Evolutionary conservation across 1,140 invertebrate species (phyloP), one percentile per base, ranked within the genome.

Genomic region (Planococcus citri): DNA sequence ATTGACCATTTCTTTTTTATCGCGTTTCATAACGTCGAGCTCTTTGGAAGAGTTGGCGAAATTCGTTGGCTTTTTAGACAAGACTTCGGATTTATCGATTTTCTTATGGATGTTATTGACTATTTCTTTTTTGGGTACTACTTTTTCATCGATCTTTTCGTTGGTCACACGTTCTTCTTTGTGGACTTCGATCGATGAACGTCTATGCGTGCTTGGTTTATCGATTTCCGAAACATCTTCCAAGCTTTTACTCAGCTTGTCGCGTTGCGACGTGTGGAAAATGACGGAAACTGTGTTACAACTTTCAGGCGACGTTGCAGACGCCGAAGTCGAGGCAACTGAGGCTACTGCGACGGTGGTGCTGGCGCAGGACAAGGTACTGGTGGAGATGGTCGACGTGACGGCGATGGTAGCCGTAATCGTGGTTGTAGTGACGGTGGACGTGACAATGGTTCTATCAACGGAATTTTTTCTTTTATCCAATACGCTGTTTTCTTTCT

Each of bases 391-490:
- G n/a, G n/a, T n/a, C n/a, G n/a, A n/a, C n/a, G n/a, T n/a, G n/a
- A n/a, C n/a, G n/a, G n/a, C n/a, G n/a, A n/a, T n/a, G n/a, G n/a
- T n/a, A n/a, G n/a, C n/a, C n/a, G n/a, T n/a, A n/a, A n/a, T n/a
- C n/a, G n/a, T n/a, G n/a, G n/a, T n/a, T n/a, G n/a, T n/a, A n/a
- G n/a, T n/a, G n/a, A n/a, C n/a, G n/a, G n/a, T n/a, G n/a, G n/a
- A n/a, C n/a, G n/a, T n/a, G n/a, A n/a, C n/a, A n/a, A n/a, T n/a
- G 4, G 8, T 60, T 64, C 25, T 2, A 24, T 64, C 60, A 21
- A 25, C 21, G 8, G 60, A 64, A 24, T 25, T 64, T 64, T 64
- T 64, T 64, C 60, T 64, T 20, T 64, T 64, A 27, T 64, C 60
- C 9, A 64, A 27, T 3, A 64, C 60, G 25, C 60, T 64, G 25